Base-by-base conservation (phyloP, 2,888 invertebrate genomes). In the Panorpa germanica region DNA sequence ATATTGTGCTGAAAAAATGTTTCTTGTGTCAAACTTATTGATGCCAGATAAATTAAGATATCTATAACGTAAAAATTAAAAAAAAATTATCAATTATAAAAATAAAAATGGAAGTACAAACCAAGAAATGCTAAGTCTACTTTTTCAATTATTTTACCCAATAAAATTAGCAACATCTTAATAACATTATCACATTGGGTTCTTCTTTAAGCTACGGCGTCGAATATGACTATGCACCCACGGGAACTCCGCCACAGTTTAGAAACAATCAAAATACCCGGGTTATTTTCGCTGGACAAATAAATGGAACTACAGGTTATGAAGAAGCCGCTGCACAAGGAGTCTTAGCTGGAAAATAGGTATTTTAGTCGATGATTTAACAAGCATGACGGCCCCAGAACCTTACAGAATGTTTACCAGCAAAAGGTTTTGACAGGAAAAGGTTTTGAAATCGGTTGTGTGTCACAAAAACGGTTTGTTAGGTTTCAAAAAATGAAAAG, bases 341-440 rank as follows among this genome's bases (percentile, higher is more conserved):
- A 9, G 61, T 88, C 21, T 46, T 88, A 16, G 86, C 86, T 9
- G 88, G 88, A 5, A 88, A 46, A 73, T 86, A 34, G 88, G 88
- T 1, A 88, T 90, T 2, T 56, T 90, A 29, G 70, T 86, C 22
- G 85, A 90, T 47, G 88, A 90, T 52, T 61, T 88, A 11, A 83
- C 77, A 0, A 75, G 74, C 0, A 58, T 67, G 32, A 88, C 88
- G 3, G 77, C 82, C 4, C 70, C 62, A 29, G 88, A 90, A 48
- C 88, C 88, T 0, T 90, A 90, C 49, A 61, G 88, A 42, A 90
- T 90, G 86, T 86, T 88, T 48, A 88, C 88, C 1, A 77, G 80
- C 41, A n/a, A n/a, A n/a, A n/a, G n/a, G n/a, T n/a, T n/a, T n/a
- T n/a, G n/a, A n/a, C n/a, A n/a, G n/a, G n/a, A n/a, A n/a, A n/a